Evolutionary conservation across 2,888 invertebrate genomes (phyloP), one percentile per base, ranked within the genome.

Genomic region (Ecliptopera silaceata): DNA sequence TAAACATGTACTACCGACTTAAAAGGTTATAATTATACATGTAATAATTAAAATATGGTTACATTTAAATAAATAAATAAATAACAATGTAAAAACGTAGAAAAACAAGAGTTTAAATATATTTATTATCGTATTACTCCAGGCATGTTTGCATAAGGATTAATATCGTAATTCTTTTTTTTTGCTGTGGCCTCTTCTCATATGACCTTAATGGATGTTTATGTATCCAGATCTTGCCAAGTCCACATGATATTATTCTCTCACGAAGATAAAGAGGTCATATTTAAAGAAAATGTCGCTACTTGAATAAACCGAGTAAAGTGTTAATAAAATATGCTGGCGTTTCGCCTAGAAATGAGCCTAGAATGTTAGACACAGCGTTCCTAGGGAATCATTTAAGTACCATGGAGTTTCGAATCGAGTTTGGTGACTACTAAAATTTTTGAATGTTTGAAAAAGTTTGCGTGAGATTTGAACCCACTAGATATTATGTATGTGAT

Each of bases 351-450:
- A 70, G 58, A 53, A 68, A 74, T 67, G 64, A 63, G 69, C 65
- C 73, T 71, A 74, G 78, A 70, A 76, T 74, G 66, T 74, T 44
- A 74, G 70, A 81, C 74, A 74, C 76, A 70, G 68, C 68, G 64
- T 67, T 71, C 68, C 61, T 63, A 64, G 56, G 59, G 63, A 65
- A 67, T 57, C 67, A 60, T 47, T 58, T 31, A 20, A 8, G 22
- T 64, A 65, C 67, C 52, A 63, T 31, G 20, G 29, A 15, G 29
- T 39, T 18, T 54, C 51, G 56, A 56, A 38, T 64, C 22, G 20
- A 26, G 12, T 34, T 10, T 11, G n/a, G 12, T n/a, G 11, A 26
- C 26, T 26, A 26, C 26, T 8, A 6, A 26, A 8, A 6, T 26
- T 26, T 6, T 26, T 8, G 0, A 2, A 26, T 26, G 6, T 6